Percentiles rank a stretch among this genome's conserved stretches.
These are phyloP conservation scores for Vanacampus margaritifer DNA, from an alignment of 2,113 vertebrate species.

Conservation along the genomic window DNA sequence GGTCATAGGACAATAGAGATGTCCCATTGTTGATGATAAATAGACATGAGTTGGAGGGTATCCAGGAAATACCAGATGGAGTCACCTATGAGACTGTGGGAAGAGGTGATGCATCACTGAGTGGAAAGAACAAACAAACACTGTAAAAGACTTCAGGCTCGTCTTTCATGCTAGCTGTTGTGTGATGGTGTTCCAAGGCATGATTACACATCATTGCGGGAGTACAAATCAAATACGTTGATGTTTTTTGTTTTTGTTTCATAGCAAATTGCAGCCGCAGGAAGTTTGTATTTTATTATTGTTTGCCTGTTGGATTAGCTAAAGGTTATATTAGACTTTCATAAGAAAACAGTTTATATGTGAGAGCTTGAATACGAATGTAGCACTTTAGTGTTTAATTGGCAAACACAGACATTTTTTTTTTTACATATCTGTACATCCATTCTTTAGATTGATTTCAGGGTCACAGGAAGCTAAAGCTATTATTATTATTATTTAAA, in stretches of 20 bases:
- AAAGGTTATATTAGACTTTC: slow-evolving; percentile 9
- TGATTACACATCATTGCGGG: background rate
- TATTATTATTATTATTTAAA: too few species aligned
- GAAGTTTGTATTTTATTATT: slow-evolving; percentile 22
- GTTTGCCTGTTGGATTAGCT: slow-evolving; percentile 7
- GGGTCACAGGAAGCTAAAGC: background rate
- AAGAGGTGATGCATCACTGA: slow-evolving; percentile 23
- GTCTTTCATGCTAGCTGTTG: slow-evolving; percentile 23
- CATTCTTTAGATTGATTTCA: background rate
- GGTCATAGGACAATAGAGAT: slow-evolving; percentile 23
- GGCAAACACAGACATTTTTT: background rate
- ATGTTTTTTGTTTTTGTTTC: slow-evolving; percentile 16
- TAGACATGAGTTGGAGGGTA: slow-evolving; percentile 20
- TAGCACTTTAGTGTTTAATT: background rate
- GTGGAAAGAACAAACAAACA: slow-evolving; percentile 42
- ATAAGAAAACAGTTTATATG: slow-evolving; percentile 8
- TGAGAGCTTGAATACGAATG: slow-evolving; percentile 2
- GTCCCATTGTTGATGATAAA: slow-evolving; percentile 11
- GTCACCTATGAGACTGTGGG: slow-evolving; percentile 38
- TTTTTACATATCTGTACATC: background rate
- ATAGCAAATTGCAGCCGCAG: slow-evolving; percentile 4
- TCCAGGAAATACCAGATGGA: slow-evolving; percentile 26
- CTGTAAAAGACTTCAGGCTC: slow-evolving; percentile 15
- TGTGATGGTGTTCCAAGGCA: slow-evolving; percentile 23
- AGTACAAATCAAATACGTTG: background rate